Percentiles rank a stretch among this genome's conserved stretches.
These are phyloP conservation scores for Drosophila ustulata DNA, from an alignment of 2,888 invertebrate species.

Conservation along the genomic window DNA sequence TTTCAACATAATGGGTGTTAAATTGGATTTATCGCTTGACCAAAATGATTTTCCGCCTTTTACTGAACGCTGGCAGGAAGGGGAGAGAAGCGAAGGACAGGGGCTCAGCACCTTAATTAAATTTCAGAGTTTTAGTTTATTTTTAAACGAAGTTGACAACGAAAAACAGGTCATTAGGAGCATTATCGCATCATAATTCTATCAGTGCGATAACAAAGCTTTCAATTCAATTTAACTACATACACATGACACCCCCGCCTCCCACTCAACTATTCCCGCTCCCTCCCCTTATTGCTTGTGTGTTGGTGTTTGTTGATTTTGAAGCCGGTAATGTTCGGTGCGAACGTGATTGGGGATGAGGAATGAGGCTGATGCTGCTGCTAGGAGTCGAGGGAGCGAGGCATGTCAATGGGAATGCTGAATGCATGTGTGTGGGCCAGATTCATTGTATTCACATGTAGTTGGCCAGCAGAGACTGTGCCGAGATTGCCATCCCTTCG, in stretches of 20 bases:
- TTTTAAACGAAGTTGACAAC: conserved; percentile 75
- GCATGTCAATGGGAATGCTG: conserved; percentile 34
- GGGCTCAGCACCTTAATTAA: conserved; percentile 67
- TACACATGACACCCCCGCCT: conserved; percentile 6
- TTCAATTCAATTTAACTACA: conserved; percentile 73
- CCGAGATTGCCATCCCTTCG: conserved; percentile 67
- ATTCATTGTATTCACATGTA: conserved; percentile 66
- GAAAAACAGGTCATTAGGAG: conserved; percentile 80
- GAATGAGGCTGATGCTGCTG: not conserved
- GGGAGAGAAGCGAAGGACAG: not conserved
- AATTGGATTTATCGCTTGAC: conserved; percentile 75
- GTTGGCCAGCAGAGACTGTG: conserved; percentile 65
- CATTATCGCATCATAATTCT: conserved; percentile 80
- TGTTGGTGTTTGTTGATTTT: conserved; percentile 45
- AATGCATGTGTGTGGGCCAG: conserved; percentile 42
- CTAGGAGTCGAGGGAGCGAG: not conserved
- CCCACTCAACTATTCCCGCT: not conserved
- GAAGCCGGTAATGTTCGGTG: conserved; percentile 52
- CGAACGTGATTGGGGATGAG: conserved; percentile 19
- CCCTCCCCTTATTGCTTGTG: conserved; percentile 13
- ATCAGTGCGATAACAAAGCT: conserved; percentile 77
- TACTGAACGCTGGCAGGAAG: conserved; percentile 5
- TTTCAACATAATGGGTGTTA: conserved; percentile 67
- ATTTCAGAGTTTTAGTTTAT: conserved; percentile 75
- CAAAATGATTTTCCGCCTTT: conserved; percentile 70